A percentile compares a stretch with the other conserved stretches of the same genome.
Evolutionary conservation across 2,797 vertebrate species (phyloP).

Genomic region (Chiloscyllium punctatum): DNA sequence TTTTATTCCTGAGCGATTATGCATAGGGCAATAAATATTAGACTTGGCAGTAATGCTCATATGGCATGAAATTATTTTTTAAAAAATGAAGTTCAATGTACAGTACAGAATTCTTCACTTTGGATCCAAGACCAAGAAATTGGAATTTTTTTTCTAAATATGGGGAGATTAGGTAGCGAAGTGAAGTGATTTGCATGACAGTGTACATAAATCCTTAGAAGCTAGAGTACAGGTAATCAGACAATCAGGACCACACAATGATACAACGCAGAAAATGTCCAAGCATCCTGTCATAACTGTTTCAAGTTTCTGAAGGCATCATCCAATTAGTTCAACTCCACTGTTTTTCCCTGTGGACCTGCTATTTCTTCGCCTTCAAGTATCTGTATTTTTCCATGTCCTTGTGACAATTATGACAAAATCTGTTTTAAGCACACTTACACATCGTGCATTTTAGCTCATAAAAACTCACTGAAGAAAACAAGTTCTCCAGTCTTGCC

Average conservation of each 20-base stretch:
- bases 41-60: not conserved
- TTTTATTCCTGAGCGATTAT: not conserved
- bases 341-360: not conserved
- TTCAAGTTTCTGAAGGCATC: not conserved
- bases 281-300: not conserved
- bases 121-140: not conserved
- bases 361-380: not conserved
- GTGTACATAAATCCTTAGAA: not conserved
- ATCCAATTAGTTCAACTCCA: not conserved
- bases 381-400: not conserved
- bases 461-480: not conserved
- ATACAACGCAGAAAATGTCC: not conserved
- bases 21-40: no score
- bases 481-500: not conserved
- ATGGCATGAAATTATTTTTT: not conserved
- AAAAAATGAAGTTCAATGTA: not conserved
- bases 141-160: not conserved
- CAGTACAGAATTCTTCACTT: not conserved
- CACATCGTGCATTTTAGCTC: not conserved
- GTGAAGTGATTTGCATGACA: not conserved
- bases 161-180: not conserved
- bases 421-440: not conserved
- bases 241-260: not conserved
- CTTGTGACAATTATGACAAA: not conserved
- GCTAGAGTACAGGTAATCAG: not conserved